A percentile compares a stretch with the other conserved stretches of the same genome.
phyloP scores from a whole-genome alignment of 2,113 vertebrate genomes.

The Herpetotheres cachinnans region DNA sequence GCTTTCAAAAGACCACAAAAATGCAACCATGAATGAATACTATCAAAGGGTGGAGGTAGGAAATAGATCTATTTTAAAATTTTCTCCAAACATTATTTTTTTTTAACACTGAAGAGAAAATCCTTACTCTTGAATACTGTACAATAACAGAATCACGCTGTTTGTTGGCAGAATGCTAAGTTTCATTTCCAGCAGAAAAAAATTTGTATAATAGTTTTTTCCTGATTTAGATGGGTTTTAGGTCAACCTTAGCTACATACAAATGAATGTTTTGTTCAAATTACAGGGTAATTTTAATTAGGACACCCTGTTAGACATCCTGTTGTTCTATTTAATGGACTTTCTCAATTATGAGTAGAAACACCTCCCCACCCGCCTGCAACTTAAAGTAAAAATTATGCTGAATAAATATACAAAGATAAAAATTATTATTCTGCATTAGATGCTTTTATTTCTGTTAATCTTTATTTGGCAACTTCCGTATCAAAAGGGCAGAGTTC shows the following conservation, averaged over 20 bases:
- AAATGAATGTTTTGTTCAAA: slow-evolving; percentile 57
- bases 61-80: not conserved
- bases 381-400: slow-evolving; percentile 34
- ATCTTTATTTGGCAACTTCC: slow-evolving; percentile 45
- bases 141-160: not conserved
- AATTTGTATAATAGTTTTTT: not conserved
- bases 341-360: slow-evolving; percentile 55
- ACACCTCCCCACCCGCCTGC: not conserved
- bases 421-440: slow-evolving; percentile 9
- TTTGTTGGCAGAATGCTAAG: slow-evolving; percentile 28
- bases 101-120: not conserved
- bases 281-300: slow-evolving; percentile 65
- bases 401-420: slow-evolving; percentile 37
- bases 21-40: not conserved
- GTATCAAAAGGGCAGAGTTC: slow-evolving; percentile 49
- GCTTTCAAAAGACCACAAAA: not conserved
- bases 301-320: slow-evolving; percentile 58
- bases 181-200: slow-evolving; percentile 34
- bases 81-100: not conserved
- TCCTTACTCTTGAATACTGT: not conserved
- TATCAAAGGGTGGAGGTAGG: not conserved
- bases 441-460: slow-evolving; percentile 19
- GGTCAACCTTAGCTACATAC: slow-evolving; percentile 56
- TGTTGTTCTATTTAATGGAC: slow-evolving; percentile 63
- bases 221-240: slow-evolving; percentile 46